Percentiles rank a stretch among this genome's conserved stretches.
Conservation (phyloP, 2,113 vertebrate species). For the Chaetodon trifascialis region DNA sequence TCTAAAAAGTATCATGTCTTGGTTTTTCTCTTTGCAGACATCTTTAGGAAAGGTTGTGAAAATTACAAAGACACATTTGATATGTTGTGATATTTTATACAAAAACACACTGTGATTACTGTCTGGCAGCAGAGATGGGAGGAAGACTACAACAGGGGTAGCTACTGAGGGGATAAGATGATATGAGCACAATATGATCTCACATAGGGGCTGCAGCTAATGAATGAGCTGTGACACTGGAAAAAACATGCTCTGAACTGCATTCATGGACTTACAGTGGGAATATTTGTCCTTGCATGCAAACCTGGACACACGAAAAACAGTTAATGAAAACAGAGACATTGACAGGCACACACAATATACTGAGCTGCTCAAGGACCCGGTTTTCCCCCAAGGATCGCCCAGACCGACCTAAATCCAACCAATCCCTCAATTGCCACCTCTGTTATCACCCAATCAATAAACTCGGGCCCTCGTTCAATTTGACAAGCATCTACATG, state of each 20-base stretch:
- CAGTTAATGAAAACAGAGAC: constrained; percentile 13
- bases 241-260: background rate
- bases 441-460: constrained; percentile 86
- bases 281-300: background rate
- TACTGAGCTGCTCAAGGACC: constrained; percentile 22
- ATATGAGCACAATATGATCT: constrained; percentile 3
- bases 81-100: constrained; percentile 20
- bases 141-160: background rate
- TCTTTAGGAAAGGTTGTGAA: background rate
- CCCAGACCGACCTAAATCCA: constrained; percentile 55
- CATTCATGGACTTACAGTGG: no score
- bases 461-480: constrained; percentile 81
- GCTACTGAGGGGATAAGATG: no score
- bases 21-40: background rate
- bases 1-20: background rate
- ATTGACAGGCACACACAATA: background rate
- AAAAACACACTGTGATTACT: constrained; percentile 26
- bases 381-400: background rate
- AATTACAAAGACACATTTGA: constrained; percentile 14
- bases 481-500: constrained; percentile 86
- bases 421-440: constrained; percentile 64
- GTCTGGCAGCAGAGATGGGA: constrained; percentile 15
- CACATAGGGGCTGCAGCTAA: background rate
- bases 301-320: background rate
- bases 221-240: constrained; percentile 17